Base-by-base conservation (phyloP, 2,888 invertebrate species). In the Barypeithes pellucidus region DNA sequence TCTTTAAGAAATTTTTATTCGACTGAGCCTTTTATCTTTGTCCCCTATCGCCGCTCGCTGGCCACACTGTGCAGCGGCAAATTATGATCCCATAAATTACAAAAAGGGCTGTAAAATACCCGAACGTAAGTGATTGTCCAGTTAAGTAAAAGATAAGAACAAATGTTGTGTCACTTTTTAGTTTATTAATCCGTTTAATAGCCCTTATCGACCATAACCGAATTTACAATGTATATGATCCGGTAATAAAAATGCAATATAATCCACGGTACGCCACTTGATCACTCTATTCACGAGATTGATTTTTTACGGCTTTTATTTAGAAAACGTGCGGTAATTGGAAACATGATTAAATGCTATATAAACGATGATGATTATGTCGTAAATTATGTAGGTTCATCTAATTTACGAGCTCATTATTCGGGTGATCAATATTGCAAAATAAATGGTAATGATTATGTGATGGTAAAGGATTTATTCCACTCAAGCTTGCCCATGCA, bases 151-250 rank as follows among this genome's bases (percentile, higher is more conserved):
- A 39, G 50, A 65, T 54, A 65, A 65, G 33, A 68, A 68, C 68
- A 68, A 68, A 52, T 68, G 68, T 68, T 68, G 68, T 68, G 68
- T 68, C 68, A 68, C 68, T 60, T 62, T 50, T 43, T 22, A 22
- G 50, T 52, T 62, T 52, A 68, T 68, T 68, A 68, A 68, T 47
- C 65, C 52, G 36, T 50, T 65, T 65, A 65, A 68, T 54, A 60
- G 14, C 22, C 59, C 33, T 68, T 68, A 68, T 60, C 47, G 60
- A n/a, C 33, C 20, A 4, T 43, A 59, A 60, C 60, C 68, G 60
- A 68, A 68, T 68, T 67, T 68, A 68, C 68, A 68, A 68, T 60
- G 68, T 60, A 68, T 68, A 60, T 50, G 60, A 20, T 33, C 12
- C 20, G 22, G 47, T 12, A 33, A 59, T 50, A 59, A 60, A 68